Conservation (phyloP, 2,113 vertebrate species). For the Forbesichthys agassizii region DNA sequence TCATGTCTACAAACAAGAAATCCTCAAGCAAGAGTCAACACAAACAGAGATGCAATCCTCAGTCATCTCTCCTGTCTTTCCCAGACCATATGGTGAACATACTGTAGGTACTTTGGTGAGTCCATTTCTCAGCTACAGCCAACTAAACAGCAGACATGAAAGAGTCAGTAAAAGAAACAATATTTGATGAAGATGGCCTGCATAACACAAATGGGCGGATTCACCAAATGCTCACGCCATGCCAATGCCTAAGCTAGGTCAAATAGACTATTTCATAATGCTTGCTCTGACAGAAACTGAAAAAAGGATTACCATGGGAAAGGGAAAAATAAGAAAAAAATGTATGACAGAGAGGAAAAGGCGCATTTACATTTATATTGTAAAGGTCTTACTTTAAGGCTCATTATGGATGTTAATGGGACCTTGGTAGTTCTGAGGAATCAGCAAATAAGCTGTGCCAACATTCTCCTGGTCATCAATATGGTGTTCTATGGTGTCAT, state of each 20-base stretch:
- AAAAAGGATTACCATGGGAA: neutral
- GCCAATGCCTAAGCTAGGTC: conserved; percentile 3
- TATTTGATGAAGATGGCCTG: neutral
- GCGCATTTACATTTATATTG: conserved; percentile 13
- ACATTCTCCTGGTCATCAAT: neutral
- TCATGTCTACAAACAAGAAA: too few species aligned
- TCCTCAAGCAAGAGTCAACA: neutral
- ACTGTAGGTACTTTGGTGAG: neutral
- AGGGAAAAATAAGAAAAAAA: neutral
- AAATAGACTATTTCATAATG: conserved; percentile 7
- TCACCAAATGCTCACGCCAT: neutral
- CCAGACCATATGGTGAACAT: conserved; percentile 20
- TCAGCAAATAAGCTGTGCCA: neutral
- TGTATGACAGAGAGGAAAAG: conserved; percentile 2
- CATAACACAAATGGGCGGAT: conserved; percentile 12
- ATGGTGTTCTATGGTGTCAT: neutral
- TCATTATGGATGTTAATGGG: neutral
- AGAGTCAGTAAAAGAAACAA: conserved; percentile 11
- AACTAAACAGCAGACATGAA: conserved; percentile 10
- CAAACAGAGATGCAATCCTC: neutral
- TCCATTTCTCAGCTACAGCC: conserved; percentile 15
- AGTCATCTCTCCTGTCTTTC: conserved; percentile 1
- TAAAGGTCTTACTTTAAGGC: neutral
- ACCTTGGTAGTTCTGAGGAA: neutral
- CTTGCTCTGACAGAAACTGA: conserved; percentile 20